Evolutionary conservation across 1,140 invertebrate genomes (phyloP).

Genomic region (Cydia pomonella): DNA sequence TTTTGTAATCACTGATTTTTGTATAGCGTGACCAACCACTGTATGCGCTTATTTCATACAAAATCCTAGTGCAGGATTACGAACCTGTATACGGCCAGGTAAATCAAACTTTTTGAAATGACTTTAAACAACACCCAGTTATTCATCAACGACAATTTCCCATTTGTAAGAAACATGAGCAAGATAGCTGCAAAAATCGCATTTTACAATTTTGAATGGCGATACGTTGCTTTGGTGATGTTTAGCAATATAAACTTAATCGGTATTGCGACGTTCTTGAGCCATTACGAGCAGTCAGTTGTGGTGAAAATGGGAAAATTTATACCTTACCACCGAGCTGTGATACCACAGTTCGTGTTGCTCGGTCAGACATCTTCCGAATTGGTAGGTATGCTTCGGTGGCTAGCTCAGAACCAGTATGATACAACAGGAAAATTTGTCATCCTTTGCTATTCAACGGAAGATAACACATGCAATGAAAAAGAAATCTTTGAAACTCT

Average conservation of each 20-base stretch:
- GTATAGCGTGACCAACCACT: conserved; percentile 1
- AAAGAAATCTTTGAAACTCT: conserved; percentile 48
- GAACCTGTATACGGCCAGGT: not conserved
- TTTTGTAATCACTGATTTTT: conserved; percentile 3
- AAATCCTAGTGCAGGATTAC: not conserved
- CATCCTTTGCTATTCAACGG: conserved; percentile 49
- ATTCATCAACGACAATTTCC: conserved; percentile 33
- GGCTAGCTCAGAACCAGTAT: conserved; percentile 47
- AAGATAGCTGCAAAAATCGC: conserved; percentile 55
- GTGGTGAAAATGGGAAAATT: conserved; percentile 51
- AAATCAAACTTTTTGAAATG: not conserved
- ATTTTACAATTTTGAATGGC: conserved; percentile 61
- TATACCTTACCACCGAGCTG: conserved; percentile 34
- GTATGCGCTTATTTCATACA: not conserved
- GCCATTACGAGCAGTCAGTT: conserved; percentile 49
- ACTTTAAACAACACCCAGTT: not conserved
- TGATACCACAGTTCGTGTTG: conserved; percentile 56
- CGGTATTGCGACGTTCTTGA: conserved; percentile 51
- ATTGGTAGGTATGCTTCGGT: conserved; percentile 48
- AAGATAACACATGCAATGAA: conserved; percentile 51
- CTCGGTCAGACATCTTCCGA: conserved; percentile 52
- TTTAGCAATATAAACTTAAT: conserved; percentile 44
- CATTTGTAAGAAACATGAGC: conserved; percentile 44
- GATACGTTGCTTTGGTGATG: conserved; percentile 54
- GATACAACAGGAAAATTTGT: conserved; percentile 57